Conservation (phyloP, 1,140 invertebrate species). For the Lepidotrigona ventralis region DNA sequence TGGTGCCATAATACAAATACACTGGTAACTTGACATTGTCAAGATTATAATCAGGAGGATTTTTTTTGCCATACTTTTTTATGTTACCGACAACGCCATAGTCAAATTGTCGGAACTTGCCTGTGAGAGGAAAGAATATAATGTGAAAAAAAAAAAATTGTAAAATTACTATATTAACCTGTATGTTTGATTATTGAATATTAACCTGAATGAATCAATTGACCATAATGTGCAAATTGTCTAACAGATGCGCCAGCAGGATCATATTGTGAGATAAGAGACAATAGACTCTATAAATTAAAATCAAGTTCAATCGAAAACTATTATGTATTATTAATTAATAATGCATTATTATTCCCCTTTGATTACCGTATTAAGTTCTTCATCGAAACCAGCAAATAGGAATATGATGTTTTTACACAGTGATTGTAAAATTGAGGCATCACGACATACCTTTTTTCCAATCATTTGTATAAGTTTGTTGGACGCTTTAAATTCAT, state of each 20-base stretch:
- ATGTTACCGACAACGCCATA: constrained; percentile 82
- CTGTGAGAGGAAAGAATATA: background rate
- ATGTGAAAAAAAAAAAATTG: background rate
- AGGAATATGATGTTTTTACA: constrained; percentile 84
- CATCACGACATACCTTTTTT: constrained; percentile 79
- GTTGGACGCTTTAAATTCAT: constrained; percentile 81
- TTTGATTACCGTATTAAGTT: constrained; percentile 72
- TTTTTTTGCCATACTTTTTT: constrained; percentile 73
- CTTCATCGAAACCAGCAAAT: constrained; percentile 80
- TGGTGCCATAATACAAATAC: constrained; percentile 84
- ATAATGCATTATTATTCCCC: background rate
- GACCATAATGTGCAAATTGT: too few species aligned
- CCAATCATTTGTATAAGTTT: constrained; percentile 77
- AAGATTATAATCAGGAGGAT: constrained; percentile 83
- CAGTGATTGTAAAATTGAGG: constrained; percentile 77
- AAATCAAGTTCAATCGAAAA: background rate
- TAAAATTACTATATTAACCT: too few species aligned
- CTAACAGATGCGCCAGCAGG: too few species aligned
- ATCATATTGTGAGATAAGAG: too few species aligned
- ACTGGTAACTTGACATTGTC: constrained; percentile 83
- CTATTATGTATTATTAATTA: background rate
- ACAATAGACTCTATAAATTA: constrained; percentile 80
- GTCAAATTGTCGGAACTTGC: constrained; percentile 84
- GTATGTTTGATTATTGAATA: background rate
- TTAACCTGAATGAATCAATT: constrained; percentile 6